Percentiles rank a stretch among this genome's conserved stretches.
Evolutionary conservation across 2,888 invertebrate species (phyloP).

Genomic region (Oxystoma pomonae): DNA sequence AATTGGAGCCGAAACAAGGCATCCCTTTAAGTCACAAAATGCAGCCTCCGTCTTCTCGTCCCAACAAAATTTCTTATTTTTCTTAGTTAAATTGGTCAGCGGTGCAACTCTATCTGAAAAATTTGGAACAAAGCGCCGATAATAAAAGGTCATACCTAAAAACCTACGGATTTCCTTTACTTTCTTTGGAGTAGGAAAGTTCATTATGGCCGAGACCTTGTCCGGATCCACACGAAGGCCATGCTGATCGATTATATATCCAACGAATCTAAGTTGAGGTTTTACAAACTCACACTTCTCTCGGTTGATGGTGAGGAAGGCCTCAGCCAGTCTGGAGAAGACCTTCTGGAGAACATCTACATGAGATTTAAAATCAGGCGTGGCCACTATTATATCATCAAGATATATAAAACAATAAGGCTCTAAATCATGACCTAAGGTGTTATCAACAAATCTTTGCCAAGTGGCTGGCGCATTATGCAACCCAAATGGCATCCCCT

Average conservation of each 20-base stretch:
- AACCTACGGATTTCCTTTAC: constrained; percentile 22
- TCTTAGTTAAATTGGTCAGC: constrained; percentile 21
- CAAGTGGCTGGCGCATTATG: constrained; percentile 16
- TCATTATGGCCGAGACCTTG: constrained; percentile 16
- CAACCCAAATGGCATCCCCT: too few relatives aligned
- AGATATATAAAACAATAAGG: constrained; percentile 17
- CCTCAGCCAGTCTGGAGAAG: constrained; percentile 20
- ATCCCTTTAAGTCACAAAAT: constrained; percentile 18
- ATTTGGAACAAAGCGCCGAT: constrained; percentile 23
- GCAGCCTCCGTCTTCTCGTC: constrained; percentile 14
- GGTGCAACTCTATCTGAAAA: constrained; percentile 17
- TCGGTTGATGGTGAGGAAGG: constrained; percentile 24
- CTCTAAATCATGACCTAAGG: constrained; percentile 12
- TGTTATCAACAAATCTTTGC: constrained; percentile 16
- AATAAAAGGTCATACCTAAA: constrained; percentile 24
- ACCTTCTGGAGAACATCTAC: constrained; percentile 16
- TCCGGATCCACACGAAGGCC: constrained; percentile 18
- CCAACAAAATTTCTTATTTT: constrained; percentile 20
- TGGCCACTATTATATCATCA: constrained; percentile 27
- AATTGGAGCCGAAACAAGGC: constrained; percentile 18
- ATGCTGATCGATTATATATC: constrained; percentile 20
- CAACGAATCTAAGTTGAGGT: constrained; percentile 21
- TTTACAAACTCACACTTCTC: constrained; percentile 22
- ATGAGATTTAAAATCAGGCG: constrained; percentile 22
- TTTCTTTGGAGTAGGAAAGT: constrained; percentile 21